Conservation (phyloP, 1,140 invertebrate species). For the Leptinotarsa texana region DNA sequence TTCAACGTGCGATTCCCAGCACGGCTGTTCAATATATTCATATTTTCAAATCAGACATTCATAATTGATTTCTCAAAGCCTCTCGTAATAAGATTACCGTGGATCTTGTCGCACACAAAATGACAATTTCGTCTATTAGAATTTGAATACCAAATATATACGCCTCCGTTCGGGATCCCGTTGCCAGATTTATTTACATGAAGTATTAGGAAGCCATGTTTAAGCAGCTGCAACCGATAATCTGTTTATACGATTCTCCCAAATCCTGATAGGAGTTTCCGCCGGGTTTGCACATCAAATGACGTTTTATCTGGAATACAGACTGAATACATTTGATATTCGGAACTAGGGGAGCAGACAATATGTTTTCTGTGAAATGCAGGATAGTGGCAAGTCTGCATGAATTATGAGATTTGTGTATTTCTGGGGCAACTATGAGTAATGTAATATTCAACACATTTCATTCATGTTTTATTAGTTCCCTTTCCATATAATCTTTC, state of each 20-base stretch:
- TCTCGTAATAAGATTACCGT: too few relatives aligned
- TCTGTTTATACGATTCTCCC: conserved; percentile 30
- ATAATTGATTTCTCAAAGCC: too few relatives aligned
- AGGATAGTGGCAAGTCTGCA: too few relatives aligned
- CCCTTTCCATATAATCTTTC: too few relatives aligned
- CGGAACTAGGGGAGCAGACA: neutral
- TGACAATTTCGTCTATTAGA: conserved; percentile 11
- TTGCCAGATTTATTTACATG: conserved; percentile 26
- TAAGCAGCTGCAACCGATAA: conserved; percentile 33
- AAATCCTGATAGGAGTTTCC: conserved; percentile 17
- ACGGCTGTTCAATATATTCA: too few relatives aligned
- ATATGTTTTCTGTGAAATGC: too few relatives aligned
- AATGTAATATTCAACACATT: too few relatives aligned
- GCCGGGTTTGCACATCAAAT: neutral
- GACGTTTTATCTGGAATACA: neutral
- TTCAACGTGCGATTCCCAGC: too few relatives aligned
- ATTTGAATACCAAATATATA: conserved; percentile 17
- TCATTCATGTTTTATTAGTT: too few relatives aligned
- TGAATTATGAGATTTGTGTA: too few relatives aligned
- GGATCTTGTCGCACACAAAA: neutral
- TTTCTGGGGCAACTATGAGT: too few relatives aligned
- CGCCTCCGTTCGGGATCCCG: neutral
- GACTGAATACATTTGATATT: neutral
- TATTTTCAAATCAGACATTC: too few relatives aligned
- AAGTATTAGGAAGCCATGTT: conserved; percentile 32